phyloP scores from a whole-genome alignment of 2,113 vertebrate species.

The Motacilla alba region DNA sequence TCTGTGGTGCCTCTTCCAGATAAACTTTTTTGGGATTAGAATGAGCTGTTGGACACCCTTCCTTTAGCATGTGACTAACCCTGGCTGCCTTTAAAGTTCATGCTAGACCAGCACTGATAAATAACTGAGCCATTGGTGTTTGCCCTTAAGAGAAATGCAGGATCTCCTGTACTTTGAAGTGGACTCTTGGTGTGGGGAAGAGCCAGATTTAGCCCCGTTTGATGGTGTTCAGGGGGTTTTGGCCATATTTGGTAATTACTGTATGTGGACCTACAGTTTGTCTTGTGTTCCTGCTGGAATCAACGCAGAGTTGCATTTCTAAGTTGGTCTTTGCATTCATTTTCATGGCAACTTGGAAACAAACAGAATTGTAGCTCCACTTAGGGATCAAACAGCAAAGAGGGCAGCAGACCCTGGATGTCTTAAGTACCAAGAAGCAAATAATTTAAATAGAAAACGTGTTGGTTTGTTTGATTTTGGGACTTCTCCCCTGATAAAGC shows the following conservation, averaged over 20 bases:
- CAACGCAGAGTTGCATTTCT: neutral
- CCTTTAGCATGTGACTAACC: neutral
- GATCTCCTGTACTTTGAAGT: neutral
- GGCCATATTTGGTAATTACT: conserved; percentile 35
- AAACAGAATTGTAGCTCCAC: neutral
- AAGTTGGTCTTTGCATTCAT: conserved; percentile 20
- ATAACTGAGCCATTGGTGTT: neutral
- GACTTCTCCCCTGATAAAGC: rapidly evolving
- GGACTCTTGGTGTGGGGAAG: neutral
- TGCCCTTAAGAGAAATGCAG: neutral
- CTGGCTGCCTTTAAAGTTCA: conserved; percentile 25
- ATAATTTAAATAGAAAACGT: neutral
- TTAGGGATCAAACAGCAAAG: neutral
- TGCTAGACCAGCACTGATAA: conserved; percentile 16
- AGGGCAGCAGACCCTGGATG: neutral
- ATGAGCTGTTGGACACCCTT: neutral
- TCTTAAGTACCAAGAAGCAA: neutral
- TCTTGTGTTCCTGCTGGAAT: neutral
- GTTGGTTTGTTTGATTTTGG: neutral
- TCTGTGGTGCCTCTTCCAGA: neutral
- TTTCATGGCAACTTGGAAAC: conserved; percentile 41
- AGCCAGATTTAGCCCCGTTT: neutral
- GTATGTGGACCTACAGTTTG: neutral
- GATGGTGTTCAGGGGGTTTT: neutral
- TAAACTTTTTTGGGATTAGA: neutral